Conservation (phyloP, 35 echinoderm and acorn worm species). For the Lytechinus pictus region DNA sequence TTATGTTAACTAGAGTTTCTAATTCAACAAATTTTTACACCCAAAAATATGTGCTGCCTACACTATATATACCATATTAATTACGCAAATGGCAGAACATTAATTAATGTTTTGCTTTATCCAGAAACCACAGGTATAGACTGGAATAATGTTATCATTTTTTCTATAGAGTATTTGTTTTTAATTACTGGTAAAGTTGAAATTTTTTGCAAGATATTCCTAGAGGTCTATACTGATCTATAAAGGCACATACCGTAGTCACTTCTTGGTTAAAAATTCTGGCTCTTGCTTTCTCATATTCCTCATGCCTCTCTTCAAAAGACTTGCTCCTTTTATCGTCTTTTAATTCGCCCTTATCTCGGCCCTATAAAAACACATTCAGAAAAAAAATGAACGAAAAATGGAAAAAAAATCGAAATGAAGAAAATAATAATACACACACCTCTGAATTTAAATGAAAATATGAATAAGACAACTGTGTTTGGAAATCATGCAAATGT, state of each 20-base stretch:
- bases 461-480: not conserved
- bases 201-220: not conserved
- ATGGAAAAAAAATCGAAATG: slow-evolving; percentile 38
- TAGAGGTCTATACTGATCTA: not conserved
- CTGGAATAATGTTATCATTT: not conserved
- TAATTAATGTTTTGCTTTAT: not conserved
- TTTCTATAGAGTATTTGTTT: not conserved
- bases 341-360: slow-evolving; percentile 53
- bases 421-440: slow-evolving; percentile 20
- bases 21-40: not conserved
- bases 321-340: slow-evolving; percentile 96
- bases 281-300: slow-evolving; percentile 83
- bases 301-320: slow-evolving; percentile 92
- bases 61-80: not conserved
- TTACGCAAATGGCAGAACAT: not conserved
- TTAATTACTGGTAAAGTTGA: not conserved
- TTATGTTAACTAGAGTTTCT: not conserved
- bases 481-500: slow-evolving; percentile 14
- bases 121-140: not conserved
- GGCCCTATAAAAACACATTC: slow-evolving; percentile 52
- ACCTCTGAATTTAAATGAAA: not conserved
- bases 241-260: slow-evolving; percentile 28
- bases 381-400: slow-evolving; percentile 48
- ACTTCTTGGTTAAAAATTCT: slow-evolving; percentile 95
- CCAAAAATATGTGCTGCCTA: not conserved